Evolutionary conservation across 2,888 invertebrate genomes (phyloP), one percentile per base, ranked within the genome.

Genomic region (Spialia ferax): DNA sequence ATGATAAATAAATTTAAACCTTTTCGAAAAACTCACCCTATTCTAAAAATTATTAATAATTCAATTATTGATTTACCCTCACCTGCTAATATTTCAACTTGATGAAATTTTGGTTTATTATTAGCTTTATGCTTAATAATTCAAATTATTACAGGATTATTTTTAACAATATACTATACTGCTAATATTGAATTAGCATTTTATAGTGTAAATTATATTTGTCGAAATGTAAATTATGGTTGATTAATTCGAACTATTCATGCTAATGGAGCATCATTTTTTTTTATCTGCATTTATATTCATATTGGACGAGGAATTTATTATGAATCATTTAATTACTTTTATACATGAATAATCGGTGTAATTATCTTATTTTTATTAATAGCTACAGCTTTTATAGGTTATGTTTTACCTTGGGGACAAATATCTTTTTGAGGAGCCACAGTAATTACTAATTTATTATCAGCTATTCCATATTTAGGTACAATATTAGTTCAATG

Each of bases 401-500:
- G 97, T 0, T 97, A 97, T 92, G 96, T 97, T 0, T 73, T 97
- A 78, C 96, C 96, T 0, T 97, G 97, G 88, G 96, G 96, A 7
- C 96, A 97, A 96, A 97, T 97, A 95, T 97, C 96, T 0, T 97
- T 96, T 84, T 97, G 97, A 94, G 96, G 96, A 1, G 96, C 96
- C 0, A 96, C 96, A 45, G 96, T 97, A n/a, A 97, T 97, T 95
- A 96, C 96, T 35, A 97, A 96, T 80, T 77, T 97, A 76, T 70
- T 97, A 71, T 96, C 97, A 0, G 96, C 96, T 2, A 94, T 97
- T 10, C 96, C 97, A 0, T 96, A 95, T 74, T 77, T 96, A 88
- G 96, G 96, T 13, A 86, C 80, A 68, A 84, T 80, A 72, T 77
- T 97, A 87, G 96, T 96, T 0, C 92, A 95, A 87, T 97, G 96